Evolutionary conservation across 2,797 vertebrate species (phyloP).

Genomic region (Triplophysa bombifrons): DNA sequence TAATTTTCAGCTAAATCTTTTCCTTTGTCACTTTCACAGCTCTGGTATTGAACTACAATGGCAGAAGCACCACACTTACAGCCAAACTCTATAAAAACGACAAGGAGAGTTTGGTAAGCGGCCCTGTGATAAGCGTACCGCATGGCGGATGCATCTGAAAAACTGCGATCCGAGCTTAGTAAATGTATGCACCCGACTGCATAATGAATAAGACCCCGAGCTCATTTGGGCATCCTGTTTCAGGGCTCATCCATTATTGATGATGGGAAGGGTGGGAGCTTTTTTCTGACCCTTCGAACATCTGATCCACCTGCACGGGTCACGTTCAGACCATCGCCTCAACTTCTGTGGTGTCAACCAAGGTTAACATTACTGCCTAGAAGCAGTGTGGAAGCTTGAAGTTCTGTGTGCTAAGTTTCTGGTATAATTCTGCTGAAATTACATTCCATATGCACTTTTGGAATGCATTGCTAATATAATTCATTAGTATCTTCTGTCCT

Average conservation of each 20-base stretch:
- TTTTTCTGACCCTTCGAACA: constrained; percentile 42
- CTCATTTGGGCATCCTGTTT: constrained; percentile 66
- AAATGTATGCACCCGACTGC: constrained; percentile 62
- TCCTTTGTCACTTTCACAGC: not conserved
- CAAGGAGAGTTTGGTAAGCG: constrained; percentile 7
- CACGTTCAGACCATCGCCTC: constrained; percentile 19
- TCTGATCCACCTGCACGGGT: constrained; percentile 47
- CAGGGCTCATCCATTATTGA: constrained; percentile 75
- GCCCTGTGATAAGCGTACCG: not conserved
- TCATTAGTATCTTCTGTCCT: constrained; percentile 23
- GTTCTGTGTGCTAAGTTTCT: not conserved
- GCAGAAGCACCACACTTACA: constrained; percentile 17
- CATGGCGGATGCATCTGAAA: constrained; percentile 17
- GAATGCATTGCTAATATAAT: not conserved
- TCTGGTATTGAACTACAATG: not conserved
- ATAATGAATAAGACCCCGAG: constrained; percentile 74
- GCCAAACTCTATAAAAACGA: constrained; percentile 12
- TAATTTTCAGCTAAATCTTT: constrained; percentile 15
- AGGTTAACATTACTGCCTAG: constrained; percentile 16
- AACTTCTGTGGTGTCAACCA: not conserved
- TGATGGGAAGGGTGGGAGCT: constrained; percentile 42
- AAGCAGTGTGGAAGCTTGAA: too few species aligned
- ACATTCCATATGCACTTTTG: constrained; percentile 18
- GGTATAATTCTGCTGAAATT: not conserved
- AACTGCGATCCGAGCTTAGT: constrained; percentile 52